phyloP scores from a whole-genome alignment of 2,888 invertebrate genomes.

The Lasioglossum zephyrum region DNA sequence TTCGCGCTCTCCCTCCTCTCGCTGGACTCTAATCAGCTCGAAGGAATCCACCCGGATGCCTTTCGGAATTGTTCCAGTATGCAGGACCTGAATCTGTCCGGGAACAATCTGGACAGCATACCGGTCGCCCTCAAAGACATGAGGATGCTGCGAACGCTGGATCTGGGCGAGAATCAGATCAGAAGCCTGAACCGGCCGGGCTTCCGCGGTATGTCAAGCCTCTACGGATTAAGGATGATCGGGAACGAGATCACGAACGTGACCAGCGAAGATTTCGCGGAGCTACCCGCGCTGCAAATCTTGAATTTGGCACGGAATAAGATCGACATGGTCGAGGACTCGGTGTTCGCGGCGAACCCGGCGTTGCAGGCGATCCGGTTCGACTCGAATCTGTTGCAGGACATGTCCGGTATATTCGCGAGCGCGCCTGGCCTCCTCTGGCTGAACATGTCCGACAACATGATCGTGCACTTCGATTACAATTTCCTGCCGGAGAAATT shows the following conservation, averaged over 20 bases:
- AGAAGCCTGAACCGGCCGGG: conserved; percentile 91
- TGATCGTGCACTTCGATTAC: conserved; percentile 95
- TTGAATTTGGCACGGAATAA: conserved; percentile 95
- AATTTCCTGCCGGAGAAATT: conserved; percentile 92
- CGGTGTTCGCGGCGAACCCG: conserved; percentile 91
- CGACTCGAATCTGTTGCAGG: conserved; percentile 93
- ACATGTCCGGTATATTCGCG: conserved; percentile 93
- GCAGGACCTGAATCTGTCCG: conserved; percentile 95
- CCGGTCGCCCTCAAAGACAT: conserved; percentile 94
- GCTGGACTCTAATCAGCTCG: conserved; percentile 93
- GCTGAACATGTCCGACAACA: conserved; percentile 96
- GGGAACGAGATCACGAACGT: conserved; percentile 94
- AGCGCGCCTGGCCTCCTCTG: conserved; percentile 93
- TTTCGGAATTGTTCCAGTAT: conserved; percentile 96
- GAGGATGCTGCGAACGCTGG: conserved; percentile 93
- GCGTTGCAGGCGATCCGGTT: conserved; percentile 94
- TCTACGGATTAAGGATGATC: conserved; percentile 94
- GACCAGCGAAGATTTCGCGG: conserved; percentile 91
- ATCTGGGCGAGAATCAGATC: conserved; percentile 96
- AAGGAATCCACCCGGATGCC: conserved; percentile 93
- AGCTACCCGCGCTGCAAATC: conserved; percentile 92
- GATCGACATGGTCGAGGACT: conserved; percentile 91
- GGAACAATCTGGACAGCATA: conserved; percentile 92
- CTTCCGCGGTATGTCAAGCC: conserved; percentile 93
- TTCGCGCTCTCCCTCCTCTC: conserved; percentile 94